Evolutionary conservation across 2,888 invertebrate species (phyloP), one percentile per base, ranked within the genome.

Genomic region (Tridacna crocea): DNA sequence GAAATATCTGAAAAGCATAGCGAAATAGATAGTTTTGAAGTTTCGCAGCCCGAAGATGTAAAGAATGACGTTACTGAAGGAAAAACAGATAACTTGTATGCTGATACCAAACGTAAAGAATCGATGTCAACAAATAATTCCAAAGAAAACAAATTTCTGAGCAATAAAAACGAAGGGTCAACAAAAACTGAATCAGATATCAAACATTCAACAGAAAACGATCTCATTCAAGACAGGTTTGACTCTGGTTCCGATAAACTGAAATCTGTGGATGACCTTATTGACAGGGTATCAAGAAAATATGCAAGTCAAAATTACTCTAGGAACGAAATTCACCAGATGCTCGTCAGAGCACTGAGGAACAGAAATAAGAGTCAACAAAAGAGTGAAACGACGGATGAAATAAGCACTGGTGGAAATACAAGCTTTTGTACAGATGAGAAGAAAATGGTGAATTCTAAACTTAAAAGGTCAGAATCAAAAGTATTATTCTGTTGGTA

Each of bases 251-350:
- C 46, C 2, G 46, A 66, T 46, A 46, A 66, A n/a, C 17, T 66
- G n/a, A 46, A 36, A 15, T 46, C 46, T 19, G 19, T 66, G 15
- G 66, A 26, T 19, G 66, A 66, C n/a, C 46, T 66, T 36, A 46
- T 66, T 1, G 15, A 66, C 19, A 26, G 66, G 2, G 36, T 66
- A 4, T 66, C 66, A 12, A 26, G 47, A 36, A 66, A 46, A 17
- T 66, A 66, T 46, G 46, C 47, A 4, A 36, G 46, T 36, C 66
- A 36, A 36, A 66, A 66, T 36, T 66, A 66, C 66, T 46, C 36
- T 19, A 46, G 46, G n/a, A 26, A 46, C 2, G 66, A 66, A n/a
- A 66, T 66, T 13, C 66, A 66, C 27, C 46, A 46, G 11, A 26
- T 66, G 27, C 66, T 66, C n/a, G 36, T 66, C 0, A 46, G 46